A percentile compares a stretch with the other conserved stretches of the same genome.
Evolutionary conservation across 2,888 invertebrate genomes (phyloP).

Genomic region (Brachypterus glaber): DNA sequence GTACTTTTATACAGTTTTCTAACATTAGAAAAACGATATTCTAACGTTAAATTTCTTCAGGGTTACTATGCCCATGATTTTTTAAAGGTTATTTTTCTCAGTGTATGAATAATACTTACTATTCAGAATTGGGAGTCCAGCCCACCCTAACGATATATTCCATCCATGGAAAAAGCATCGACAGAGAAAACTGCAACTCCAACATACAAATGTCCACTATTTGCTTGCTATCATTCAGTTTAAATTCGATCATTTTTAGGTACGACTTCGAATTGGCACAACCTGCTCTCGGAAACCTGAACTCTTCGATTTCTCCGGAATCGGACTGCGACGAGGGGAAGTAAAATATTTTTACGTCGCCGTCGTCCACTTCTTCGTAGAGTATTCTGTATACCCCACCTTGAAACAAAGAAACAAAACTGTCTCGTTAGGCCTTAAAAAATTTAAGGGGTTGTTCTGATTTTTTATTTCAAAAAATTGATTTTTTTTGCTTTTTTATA

Average conservation of each 20-base stretch:
- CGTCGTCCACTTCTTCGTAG: constrained; percentile 81
- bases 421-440: neutral
- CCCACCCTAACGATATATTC: constrained; percentile 93
- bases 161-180: constrained; percentile 80
- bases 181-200: constrained; percentile 66
- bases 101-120: constrained; percentile 52
- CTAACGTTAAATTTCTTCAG: no score
- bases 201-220: constrained; percentile 66
- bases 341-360: constrained; percentile 83
- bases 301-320: constrained; percentile 75
- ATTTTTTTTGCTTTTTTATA: no score
- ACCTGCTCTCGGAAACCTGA: constrained; percentile 80
- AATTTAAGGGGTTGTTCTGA: no score
- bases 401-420: constrained; percentile 31
- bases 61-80: no score
- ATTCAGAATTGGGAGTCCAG: constrained; percentile 86
- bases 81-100: no score
- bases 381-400: constrained; percentile 72
- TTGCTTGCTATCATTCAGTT: constrained; percentile 53
- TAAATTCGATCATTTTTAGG: constrained; percentile 76
- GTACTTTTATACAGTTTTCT: no score
- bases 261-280: constrained; percentile 84
- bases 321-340: constrained; percentile 76
- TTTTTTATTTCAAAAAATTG: no score
- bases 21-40: no score